phyloP scores from a whole-genome alignment of 2,113 vertebrate species.

The Phalacrocorax brasilianus region DNA sequence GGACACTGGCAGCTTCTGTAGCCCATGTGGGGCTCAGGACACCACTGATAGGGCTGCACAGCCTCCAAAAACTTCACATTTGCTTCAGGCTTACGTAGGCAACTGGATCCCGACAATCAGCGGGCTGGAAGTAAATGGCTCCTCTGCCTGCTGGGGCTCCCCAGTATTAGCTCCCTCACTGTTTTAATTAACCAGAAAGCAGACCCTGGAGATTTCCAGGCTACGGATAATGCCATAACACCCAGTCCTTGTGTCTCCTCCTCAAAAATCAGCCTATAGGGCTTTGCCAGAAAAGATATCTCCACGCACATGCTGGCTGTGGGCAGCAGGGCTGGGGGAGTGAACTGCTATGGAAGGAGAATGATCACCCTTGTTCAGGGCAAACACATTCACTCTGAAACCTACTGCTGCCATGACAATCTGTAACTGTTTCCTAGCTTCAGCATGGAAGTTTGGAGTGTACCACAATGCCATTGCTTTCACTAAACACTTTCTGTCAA shows the following conservation, averaged over 20 bases:
- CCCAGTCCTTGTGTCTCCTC: too few relatives aligned
- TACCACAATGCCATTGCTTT: background rate
- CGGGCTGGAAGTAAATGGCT: background rate
- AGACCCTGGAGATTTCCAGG: background rate
- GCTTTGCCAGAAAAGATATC: background rate
- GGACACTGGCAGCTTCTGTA: background rate
- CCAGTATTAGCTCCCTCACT: rapidly evolving
- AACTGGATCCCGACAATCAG: rapidly evolving
- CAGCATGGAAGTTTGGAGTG: background rate
- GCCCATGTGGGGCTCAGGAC: background rate
- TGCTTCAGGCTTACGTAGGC: background rate
- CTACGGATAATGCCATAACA: background rate
- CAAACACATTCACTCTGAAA: background rate
- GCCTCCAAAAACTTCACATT: background rate
- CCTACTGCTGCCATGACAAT: background rate
- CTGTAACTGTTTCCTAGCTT: background rate
- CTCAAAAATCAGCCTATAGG: background rate
- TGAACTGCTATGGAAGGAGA: background rate
- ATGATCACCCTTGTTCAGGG: background rate
- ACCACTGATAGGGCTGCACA: rapidly evolving
- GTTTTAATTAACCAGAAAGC: background rate
- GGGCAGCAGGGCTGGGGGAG: background rate
- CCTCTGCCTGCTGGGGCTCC: background rate
- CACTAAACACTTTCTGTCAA: background rate
- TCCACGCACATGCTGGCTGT: background rate